These are phyloP conservation scores for Pandemis cinnamomeana DNA, from an alignment of 2,888 invertebrate genomes.

Conservation along the genomic window DNA sequence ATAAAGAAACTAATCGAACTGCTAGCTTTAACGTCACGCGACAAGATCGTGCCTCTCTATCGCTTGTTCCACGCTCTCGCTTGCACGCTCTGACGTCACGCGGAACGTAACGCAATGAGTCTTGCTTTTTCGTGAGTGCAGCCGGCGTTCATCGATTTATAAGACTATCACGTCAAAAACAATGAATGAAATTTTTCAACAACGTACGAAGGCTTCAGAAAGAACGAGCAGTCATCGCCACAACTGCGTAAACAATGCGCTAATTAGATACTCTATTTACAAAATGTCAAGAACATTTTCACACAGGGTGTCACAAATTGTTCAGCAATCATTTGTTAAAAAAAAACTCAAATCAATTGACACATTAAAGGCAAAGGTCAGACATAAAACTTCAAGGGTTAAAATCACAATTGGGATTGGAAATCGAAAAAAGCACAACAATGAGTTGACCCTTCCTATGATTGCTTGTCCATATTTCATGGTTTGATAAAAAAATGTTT, in stretches of 20 bases:
- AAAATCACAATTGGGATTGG: constrained; percentile 60
- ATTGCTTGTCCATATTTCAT: constrained; percentile 70
- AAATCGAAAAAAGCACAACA: constrained; percentile 54
- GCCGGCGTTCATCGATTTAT: too few species aligned
- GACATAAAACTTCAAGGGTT: constrained; percentile 56
- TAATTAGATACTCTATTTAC: constrained; percentile 13
- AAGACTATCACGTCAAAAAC: not conserved
- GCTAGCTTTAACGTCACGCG: too few species aligned
- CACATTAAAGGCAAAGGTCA: constrained; percentile 49
- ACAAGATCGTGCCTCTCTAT: too few species aligned
- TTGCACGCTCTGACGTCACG: too few species aligned
- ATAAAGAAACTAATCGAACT: too few species aligned
- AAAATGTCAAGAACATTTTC: constrained; percentile 5
- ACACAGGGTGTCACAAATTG: constrained; percentile 20
- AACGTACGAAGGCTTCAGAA: constrained; percentile 18
- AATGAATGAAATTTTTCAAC: not conserved
- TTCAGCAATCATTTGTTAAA: not conserved
- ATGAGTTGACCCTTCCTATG: constrained; percentile 74
- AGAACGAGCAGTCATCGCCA: not conserved
- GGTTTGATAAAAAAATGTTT: constrained; percentile 53
- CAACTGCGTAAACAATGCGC: constrained; percentile 25
- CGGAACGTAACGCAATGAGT: too few species aligned
- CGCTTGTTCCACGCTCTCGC: too few species aligned
- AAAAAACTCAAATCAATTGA: constrained; percentile 15
- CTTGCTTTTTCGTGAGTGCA: too few species aligned